Evolutionary conservation across 2,797 vertebrate genomes (phyloP).

Genomic region (Smutsia gigantea): DNA sequence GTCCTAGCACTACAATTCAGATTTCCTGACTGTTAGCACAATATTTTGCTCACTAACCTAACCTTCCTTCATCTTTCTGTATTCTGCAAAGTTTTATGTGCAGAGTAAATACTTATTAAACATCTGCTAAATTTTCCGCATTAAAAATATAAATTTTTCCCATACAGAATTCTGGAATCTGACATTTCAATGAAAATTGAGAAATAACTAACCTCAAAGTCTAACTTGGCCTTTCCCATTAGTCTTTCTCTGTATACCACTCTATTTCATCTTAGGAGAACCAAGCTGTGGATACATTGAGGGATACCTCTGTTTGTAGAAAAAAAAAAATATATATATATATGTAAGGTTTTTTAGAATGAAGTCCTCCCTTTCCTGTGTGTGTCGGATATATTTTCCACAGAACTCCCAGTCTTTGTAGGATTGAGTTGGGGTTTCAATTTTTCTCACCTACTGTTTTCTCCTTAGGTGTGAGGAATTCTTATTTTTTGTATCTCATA

Average conservation of each 20-base stretch:
- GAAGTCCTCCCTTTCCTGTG: neutral
- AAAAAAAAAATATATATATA: neutral
- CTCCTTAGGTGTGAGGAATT: neutral
- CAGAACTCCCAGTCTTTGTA: neutral
- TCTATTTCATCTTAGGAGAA: neutral
- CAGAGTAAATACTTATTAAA: neutral
- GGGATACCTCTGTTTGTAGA: neutral
- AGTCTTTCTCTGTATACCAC: neutral
- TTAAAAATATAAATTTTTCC: neutral
- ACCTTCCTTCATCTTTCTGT: neutral
- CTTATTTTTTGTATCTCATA: neutral
- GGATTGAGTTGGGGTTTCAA: neutral
- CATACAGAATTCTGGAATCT: neutral
- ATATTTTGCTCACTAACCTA: neutral
- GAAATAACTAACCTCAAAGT: neutral
- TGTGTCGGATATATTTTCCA: neutral
- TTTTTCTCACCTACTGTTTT: neutral
- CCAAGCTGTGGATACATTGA: neutral
- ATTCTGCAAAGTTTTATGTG: neutral
- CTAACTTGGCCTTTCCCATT: neutral
- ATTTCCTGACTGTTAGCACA: neutral
- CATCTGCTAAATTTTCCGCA: neutral
- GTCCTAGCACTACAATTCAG: neutral
- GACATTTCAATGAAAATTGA: conserved; percentile 17
- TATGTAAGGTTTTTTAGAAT: neutral